Conservation (phyloP, 2,888 invertebrate genomes). For the Elaeidobius kamerunicus region DNA sequence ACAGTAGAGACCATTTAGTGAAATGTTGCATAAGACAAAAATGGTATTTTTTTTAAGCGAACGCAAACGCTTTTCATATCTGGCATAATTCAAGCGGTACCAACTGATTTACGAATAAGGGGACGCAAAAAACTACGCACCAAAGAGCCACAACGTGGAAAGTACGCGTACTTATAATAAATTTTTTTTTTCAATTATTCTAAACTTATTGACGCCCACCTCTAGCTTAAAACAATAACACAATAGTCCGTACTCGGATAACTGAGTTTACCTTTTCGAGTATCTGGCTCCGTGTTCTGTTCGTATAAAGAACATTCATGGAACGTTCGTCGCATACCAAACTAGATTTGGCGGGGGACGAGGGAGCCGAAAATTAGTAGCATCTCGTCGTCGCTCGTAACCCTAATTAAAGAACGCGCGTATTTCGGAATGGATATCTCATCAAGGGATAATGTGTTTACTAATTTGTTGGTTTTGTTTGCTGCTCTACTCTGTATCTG, state of each 20-base stretch:
- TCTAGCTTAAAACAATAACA: too few species aligned
- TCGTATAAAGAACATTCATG: conserved; percentile 26
- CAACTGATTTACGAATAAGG: too few species aligned
- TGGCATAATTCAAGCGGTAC: too few species aligned
- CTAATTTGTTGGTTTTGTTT: conserved; percentile 44
- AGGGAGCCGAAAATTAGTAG: conserved; percentile 26
- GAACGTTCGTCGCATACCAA: conserved; percentile 22
- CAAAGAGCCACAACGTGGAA: too few species aligned
- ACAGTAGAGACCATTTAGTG: too few species aligned
- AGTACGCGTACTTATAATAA: too few species aligned
- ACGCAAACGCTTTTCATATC: too few species aligned
- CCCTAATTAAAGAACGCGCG: conserved; percentile 37
- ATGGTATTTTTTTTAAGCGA: too few species aligned
- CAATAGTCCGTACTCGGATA: conserved; percentile 12
- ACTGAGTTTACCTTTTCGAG: conserved; percentile 25
- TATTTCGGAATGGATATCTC: conserved; percentile 39
- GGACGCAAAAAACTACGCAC: too few species aligned
- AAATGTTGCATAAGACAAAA: too few species aligned
- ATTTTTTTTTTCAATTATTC: too few species aligned
- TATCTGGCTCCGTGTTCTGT: conserved; percentile 12
- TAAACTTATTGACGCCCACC: neutral
- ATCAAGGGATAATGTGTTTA: conserved; percentile 39
- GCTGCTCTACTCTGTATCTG: too few species aligned
- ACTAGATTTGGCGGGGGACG: conserved; percentile 17
- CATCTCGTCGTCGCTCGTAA: conserved; percentile 29